Percentiles rank a stretch among this genome's conserved stretches.
These are phyloP conservation scores for Actinopyga echinites DNA, from an alignment of 53 echinoderm and acorn worm genomes.

Conservation along the genomic window DNA sequence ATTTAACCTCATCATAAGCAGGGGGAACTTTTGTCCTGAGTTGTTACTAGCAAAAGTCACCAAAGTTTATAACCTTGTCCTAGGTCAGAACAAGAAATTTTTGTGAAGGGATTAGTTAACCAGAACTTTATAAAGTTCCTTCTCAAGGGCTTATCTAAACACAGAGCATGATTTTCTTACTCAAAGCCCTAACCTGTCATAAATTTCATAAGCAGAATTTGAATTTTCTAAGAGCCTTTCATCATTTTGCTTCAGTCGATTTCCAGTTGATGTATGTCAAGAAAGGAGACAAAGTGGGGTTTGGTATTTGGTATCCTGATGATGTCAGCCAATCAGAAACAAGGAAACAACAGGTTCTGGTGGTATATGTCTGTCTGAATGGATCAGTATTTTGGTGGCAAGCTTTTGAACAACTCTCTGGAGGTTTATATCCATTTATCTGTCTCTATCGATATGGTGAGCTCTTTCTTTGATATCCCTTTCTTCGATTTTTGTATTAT, in stretches of 20 bases:
- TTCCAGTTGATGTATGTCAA: conserved; percentile 31
- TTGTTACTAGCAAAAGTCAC: no score
- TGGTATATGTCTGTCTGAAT: conserved; percentile 80
- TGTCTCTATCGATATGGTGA: conserved; percentile 86
- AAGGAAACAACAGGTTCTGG: conserved; percentile 73
- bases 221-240: not conserved
- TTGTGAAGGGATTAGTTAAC: no score
- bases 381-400: conserved; percentile 71
- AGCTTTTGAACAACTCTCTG: conserved; percentile 82
- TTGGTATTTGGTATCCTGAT: conserved; percentile 78
- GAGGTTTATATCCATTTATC: conserved; percentile 80
- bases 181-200: not conserved
- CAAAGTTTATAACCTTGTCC: no score
- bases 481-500: no score
- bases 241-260: conserved; percentile 20
- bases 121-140: no score
- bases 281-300: conserved; percentile 78
- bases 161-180: no score
- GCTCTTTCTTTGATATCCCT: not conserved
- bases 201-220: not conserved
- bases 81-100: no score
- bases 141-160: no score
- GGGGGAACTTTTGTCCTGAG: no score
- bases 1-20: no score
- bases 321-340: conserved; percentile 63